Base-by-base conservation (phyloP, 1,140 invertebrate species). In the honey bee (Apis mellifera) region DNA sequence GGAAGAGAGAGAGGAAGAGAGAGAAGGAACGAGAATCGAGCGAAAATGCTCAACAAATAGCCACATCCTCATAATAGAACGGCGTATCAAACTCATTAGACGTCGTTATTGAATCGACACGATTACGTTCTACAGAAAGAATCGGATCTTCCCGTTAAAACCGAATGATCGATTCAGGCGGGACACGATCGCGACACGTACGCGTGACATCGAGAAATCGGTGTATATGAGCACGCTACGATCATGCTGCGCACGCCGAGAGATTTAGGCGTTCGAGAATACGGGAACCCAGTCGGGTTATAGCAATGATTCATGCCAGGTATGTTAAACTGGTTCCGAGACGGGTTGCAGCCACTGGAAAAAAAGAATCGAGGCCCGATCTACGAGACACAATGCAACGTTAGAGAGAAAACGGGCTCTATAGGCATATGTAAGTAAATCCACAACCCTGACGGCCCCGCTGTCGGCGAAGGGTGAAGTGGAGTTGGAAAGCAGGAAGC, bases 11-110 rank as follows among this genome's bases (percentile, higher is more conserved):
- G 78, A 42, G 78, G 42, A 78, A 83, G 75, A 81, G 83, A 88
- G 86, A 87, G 66, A 84, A 71, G 73, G 81, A 78, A 62, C 82
- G 84, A 82, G 84, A 84, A 75, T 72, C 73, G 87, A 81, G 76
- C 75, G 86, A 90, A 89, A 90, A 89, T 86, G 84, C 84, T 88
- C 87, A 87, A 91, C 91, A 91, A 92, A 92, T 91, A 92, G 91
- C 84, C 90, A 92, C 92, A 93, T 93, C 92, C 91, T 93, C 91
- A 90, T 92, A 91, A 92, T 91, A 85, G 87, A 92, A 92, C 86
- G 80, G 91, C 89, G 90, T 92, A 91, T 91, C 87, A 89, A 91
- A 90, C 90, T 92, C 89, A 90, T 92, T 91, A 92, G 87, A 87
- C 82, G 89, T 89, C 84, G 83, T 90, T 90, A 88, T 89, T 86